Evolutionary conservation across 2,888 invertebrate species (phyloP).

Genomic region (Drosophila nr. perissopoda): DNA sequence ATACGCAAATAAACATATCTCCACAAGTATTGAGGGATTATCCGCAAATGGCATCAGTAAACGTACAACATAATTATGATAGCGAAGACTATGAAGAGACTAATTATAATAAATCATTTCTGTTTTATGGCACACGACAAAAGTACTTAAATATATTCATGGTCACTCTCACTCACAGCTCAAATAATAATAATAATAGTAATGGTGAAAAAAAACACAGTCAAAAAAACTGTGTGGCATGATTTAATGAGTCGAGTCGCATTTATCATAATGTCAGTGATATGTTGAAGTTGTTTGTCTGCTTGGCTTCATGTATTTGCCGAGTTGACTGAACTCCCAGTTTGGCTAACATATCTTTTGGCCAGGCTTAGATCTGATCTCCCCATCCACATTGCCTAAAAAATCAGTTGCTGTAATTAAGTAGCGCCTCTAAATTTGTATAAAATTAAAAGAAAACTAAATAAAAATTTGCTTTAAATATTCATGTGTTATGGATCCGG

Average conservation of each 20-base stretch:
- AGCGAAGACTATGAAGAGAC: slow-evolving; percentile 21
- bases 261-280: slow-evolving; percentile 67
- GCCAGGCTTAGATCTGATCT: slow-evolving; percentile 8
- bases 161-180: slow-evolving; percentile 57
- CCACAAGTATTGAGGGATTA: slow-evolving; percentile 16
- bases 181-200: slow-evolving; percentile 20
- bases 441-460: slow-evolving; percentile 34
- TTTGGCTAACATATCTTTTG: slow-evolving; percentile 13
- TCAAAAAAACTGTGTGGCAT: slow-evolving; percentile 32
- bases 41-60: slow-evolving; percentile 52
- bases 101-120: slow-evolving; percentile 72
- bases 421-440: slow-evolving; percentile 54
- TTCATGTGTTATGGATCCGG: slow-evolving; percentile 64
- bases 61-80: slow-evolving; percentile 67
- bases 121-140: slow-evolving; percentile 49
- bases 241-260: slow-evolving; percentile 71
- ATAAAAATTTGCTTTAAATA: slow-evolving; percentile 46
- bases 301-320: slow-evolving; percentile 46
- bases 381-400: slow-evolving; percentile 39
- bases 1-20: slow-evolving; percentile 5
- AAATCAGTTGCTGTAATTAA: slow-evolving; percentile 66
- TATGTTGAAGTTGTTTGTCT: slow-evolving; percentile 32
- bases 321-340: slow-evolving; percentile 65
- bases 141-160: slow-evolving; percentile 35
- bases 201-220: slow-evolving; percentile 23